These are phyloP conservation scores for Dolomedes plantarius DNA, from an alignment of 2,888 invertebrate genomes.

Conservation along the genomic window DNA sequence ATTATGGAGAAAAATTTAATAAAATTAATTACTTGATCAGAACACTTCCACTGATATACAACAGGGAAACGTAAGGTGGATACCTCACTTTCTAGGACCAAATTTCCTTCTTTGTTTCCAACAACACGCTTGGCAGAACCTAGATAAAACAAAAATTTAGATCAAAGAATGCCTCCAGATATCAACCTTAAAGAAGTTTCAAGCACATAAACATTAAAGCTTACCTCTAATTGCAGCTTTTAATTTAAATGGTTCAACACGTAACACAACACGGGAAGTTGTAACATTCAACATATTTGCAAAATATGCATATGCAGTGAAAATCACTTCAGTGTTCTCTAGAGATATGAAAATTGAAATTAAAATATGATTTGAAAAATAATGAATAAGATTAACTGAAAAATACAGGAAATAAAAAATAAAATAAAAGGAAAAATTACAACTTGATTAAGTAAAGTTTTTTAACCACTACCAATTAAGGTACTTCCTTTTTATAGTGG, in stretches of 20 bases:
- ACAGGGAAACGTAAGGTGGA: conserved; percentile 42
- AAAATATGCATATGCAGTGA: conserved; percentile 61
- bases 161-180: too few relatives aligned
- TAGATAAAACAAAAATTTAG: not conserved
- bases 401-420: too few relatives aligned
- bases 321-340: conserved; percentile 59
- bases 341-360: conserved; percentile 1
- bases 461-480: too few relatives aligned
- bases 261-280: conserved; percentile 36
- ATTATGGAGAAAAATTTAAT: too few relatives aligned
- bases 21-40: conserved; percentile 67
- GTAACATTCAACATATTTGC: conserved; percentile 51
- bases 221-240: conserved; percentile 63
- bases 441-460: too few relatives aligned
- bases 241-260: conserved; percentile 42
- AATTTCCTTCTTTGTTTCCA: conserved; percentile 53
- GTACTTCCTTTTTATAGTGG: too few relatives aligned
- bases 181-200: not conserved
- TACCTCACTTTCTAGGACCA: conserved; percentile 39
- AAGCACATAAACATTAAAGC: conserved; percentile 27
- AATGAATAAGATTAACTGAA: too few relatives aligned
- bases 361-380: too few relatives aligned
- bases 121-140: conserved; percentile 46
- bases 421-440: too few relatives aligned
- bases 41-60: conserved; percentile 73